These are phyloP conservation scores for Argyrosomus regius DNA, from an alignment of 2,797 vertebrate genomes.

Conservation along the genomic window DNA sequence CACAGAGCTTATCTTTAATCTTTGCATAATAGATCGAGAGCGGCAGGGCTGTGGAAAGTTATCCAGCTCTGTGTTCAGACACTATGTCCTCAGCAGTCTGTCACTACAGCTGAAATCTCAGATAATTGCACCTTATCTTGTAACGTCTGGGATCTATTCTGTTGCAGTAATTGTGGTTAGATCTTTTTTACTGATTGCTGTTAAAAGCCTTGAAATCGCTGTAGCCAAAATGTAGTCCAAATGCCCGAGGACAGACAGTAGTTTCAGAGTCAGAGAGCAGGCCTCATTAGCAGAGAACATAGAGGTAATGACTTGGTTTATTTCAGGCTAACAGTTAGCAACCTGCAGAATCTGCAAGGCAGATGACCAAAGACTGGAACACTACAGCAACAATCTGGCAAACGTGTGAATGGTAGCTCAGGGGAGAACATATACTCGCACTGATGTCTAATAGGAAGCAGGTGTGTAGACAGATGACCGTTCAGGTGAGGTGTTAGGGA, in stretches of 20 bases:
- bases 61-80: neutral
- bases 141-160: neutral
- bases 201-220: neutral
- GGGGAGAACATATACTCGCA: neutral
- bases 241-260: neutral
- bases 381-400: neutral
- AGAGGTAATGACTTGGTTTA: no score
- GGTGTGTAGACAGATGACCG: neutral
- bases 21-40: neutral
- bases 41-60: neutral
- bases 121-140: neutral
- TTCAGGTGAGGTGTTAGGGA: neutral
- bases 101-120: neutral
- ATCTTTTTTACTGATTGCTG: neutral
- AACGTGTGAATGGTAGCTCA: no score
- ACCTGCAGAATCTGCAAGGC: neutral
- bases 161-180: neutral
- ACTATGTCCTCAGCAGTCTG: neutral
- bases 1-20: neutral
- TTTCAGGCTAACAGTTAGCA: neutral
- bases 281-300: neutral
- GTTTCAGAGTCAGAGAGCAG: neutral
- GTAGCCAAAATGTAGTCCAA: no score
- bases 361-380: neutral
- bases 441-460: neutral